These are phyloP conservation scores for Ammodytes marinus DNA, from an alignment of 2,113 vertebrate species.

Conservation along the genomic window DNA sequence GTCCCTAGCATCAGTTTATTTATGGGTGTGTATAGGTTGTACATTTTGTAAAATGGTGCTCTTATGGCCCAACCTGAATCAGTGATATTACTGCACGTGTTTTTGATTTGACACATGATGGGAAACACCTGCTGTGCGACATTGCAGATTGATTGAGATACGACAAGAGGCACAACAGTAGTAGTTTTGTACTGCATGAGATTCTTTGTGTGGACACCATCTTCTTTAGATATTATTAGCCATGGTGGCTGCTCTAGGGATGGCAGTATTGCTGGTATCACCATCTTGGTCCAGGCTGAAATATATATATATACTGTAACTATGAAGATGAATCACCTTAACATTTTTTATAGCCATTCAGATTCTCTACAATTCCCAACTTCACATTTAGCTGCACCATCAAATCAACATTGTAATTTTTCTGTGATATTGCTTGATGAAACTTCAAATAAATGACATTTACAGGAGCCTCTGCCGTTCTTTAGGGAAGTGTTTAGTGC, in stretches of 20 bases:
- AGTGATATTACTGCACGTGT: conserved; percentile 21
- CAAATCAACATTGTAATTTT: background rate
- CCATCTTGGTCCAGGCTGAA: background rate
- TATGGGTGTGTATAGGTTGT: background rate
- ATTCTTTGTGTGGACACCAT: background rate
- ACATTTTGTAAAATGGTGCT: background rate
- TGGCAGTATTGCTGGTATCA: too few relatives aligned
- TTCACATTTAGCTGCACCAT: too few relatives aligned
- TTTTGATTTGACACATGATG: conserved; percentile 29
- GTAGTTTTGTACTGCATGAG: background rate
- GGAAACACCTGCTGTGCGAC: conserved; percentile 46
- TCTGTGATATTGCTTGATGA: background rate
- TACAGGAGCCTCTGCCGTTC: background rate
- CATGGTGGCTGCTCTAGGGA: background rate
- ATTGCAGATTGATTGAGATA: background rate
- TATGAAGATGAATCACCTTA: background rate
- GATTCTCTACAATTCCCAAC: background rate
- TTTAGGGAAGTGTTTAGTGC: background rate
- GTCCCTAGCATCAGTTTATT: background rate
- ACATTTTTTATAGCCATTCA: background rate
- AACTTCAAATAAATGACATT: background rate
- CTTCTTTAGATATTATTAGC: background rate
- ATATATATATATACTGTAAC: background rate
- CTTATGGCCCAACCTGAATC: background rate
- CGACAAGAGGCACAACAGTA: conserved; percentile 27